Conservation (phyloP, 2,797 vertebrate genomes). For the Acanthurus leucopareius region DNA sequence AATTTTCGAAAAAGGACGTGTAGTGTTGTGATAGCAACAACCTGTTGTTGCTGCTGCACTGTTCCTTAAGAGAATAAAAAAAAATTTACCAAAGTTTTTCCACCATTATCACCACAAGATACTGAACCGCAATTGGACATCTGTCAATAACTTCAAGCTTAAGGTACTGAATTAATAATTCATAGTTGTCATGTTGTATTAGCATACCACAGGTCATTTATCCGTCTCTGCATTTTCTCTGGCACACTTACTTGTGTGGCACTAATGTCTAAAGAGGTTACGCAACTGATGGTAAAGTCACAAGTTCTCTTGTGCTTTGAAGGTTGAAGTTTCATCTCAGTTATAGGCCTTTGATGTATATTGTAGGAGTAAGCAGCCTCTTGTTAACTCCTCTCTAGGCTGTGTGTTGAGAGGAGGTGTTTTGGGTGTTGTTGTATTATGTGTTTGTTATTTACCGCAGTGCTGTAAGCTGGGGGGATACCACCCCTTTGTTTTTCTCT, state of each 20-base stretch:
- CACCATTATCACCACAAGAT: constrained; percentile 8
- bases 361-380: constrained; percentile 71
- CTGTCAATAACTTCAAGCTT: constrained; percentile 45
- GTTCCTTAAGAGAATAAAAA: constrained; percentile 8
- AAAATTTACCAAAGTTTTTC: constrained; percentile 20
- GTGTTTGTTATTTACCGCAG: constrained; percentile 67
- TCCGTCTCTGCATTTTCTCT: constrained; percentile 26
- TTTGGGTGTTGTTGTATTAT: constrained; percentile 61
- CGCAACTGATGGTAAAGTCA: constrained; percentile 27
- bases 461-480: constrained; percentile 26
- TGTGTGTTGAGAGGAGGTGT: constrained; percentile 53
- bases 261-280: constrained; percentile 43
- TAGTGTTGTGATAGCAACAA: constrained; percentile 15
- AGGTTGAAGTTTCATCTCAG: constrained; percentile 55
- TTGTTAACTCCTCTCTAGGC: constrained; percentile 64
- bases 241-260: background rate
- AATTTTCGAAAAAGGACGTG: background rate
- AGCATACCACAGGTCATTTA: constrained; percentile 43
- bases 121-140: constrained; percentile 16
- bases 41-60: constrained; percentile 14
- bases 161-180: constrained; percentile 51
- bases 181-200: constrained; percentile 41
- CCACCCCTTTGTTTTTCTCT: constrained; percentile 4
- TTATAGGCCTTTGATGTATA: constrained; percentile 75
- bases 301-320: constrained; percentile 47